These are phyloP conservation scores for Saguinus imperator DNA, from an alignment of 2,113 vertebrate species.

Conservation along the genomic window DNA sequence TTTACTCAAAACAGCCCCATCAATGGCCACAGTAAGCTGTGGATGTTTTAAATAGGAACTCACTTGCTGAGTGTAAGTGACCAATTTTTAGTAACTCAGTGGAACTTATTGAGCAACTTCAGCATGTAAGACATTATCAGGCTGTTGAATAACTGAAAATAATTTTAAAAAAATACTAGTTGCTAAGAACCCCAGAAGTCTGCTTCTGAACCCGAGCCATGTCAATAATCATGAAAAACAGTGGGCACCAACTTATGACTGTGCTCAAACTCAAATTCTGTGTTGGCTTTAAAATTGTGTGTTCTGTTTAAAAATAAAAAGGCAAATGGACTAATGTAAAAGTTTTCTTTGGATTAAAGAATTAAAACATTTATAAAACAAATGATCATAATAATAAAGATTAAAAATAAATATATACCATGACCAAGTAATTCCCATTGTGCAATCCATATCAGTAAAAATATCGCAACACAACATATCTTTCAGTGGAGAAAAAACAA, in stretches of 20 bases:
- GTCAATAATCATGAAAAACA: not conserved
- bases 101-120: not conserved
- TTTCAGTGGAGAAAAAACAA: not conserved
- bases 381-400: not conserved
- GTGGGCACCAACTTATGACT: rapidly evolving
- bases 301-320: not conserved
- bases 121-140: not conserved
- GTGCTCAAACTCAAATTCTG: not conserved
- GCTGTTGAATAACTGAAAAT: not conserved
- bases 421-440: not conserved
- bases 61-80: not conserved
- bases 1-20: not conserved
- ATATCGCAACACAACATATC: not conserved
- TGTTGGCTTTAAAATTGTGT: not conserved
- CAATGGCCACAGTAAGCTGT: not conserved
- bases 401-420: not conserved
- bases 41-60: not conserved
- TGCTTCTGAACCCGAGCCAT: not conserved
- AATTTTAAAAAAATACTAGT: not conserved
- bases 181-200: not conserved
- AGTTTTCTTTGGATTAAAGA: not conserved
- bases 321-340: not conserved
- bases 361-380: not conserved
- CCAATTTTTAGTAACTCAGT: not conserved
- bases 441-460: not conserved